Percentiles rank a stretch among this genome's conserved stretches.
Conservation (phyloP, 2,113 vertebrate genomes). For the Bufo bufo region DNA sequence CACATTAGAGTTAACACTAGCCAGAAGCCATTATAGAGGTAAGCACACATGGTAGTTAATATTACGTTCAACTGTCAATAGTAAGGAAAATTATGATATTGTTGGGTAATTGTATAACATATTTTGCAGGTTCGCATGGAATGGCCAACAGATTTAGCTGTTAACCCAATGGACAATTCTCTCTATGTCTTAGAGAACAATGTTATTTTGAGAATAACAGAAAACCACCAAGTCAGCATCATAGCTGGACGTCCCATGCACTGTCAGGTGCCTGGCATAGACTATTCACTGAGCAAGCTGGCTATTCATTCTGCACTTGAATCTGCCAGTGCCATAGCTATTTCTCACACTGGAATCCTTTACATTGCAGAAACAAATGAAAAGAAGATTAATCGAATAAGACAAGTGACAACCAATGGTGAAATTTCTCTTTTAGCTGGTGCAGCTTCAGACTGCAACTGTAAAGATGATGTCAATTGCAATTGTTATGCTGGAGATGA, state of each 20-base stretch:
- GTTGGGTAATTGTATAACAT: constrained; percentile 51
- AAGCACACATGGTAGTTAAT: not conserved
- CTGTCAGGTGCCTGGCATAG: constrained; percentile 97
- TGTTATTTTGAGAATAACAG: constrained; percentile 96
- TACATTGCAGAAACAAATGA: constrained; percentile 98
- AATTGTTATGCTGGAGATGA: constrained; percentile 97
- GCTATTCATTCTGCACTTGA: constrained; percentile 97
- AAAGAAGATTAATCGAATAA: constrained; percentile 97
- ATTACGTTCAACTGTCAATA: not conserved
- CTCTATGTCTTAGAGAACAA: constrained; percentile 98
- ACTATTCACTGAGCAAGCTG: constrained; percentile 98
- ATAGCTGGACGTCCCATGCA: constrained; percentile 98
- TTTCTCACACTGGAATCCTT: constrained; percentile 94
- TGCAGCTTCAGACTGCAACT: constrained; percentile 94
- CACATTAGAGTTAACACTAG: not conserved
- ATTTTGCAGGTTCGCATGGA: constrained; percentile 91
- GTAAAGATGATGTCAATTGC: constrained; percentile 98
- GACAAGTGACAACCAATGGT: constrained; percentile 92
- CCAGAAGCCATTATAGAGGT: not conserved
- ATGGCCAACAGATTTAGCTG: constrained; percentile 97
- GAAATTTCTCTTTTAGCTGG: constrained; percentile 97
- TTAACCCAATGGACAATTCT: constrained; percentile 99
- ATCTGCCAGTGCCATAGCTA: constrained; percentile 93
- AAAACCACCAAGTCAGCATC: constrained; percentile 99
- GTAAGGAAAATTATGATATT: not conserved